Evolutionary conservation across 2,113 vertebrate species (phyloP).

Genomic region (Sinocyclocheilus anshuiensis): DNA sequence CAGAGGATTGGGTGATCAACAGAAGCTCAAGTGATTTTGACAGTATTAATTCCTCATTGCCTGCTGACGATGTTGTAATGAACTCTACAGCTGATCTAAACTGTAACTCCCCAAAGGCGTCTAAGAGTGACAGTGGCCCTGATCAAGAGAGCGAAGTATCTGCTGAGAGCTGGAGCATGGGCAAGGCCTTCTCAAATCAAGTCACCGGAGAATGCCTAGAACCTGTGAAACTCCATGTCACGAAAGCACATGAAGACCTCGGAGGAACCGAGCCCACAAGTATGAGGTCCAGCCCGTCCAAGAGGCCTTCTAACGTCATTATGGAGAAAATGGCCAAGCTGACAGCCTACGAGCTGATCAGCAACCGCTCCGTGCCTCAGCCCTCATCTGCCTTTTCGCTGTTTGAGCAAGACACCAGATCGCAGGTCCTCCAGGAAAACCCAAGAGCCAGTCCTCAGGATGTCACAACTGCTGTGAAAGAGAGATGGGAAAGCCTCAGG

Average conservation of each 20-base stretch:
- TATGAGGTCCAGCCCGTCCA: slow-evolving; percentile 58
- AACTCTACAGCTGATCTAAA: slow-evolving; percentile 29
- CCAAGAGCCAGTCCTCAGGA: slow-evolving; percentile 79
- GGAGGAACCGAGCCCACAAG: slow-evolving; percentile 51
- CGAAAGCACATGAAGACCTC: slow-evolving; percentile 40
- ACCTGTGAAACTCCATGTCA: slow-evolving; percentile 81
- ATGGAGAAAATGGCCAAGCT: slow-evolving; percentile 81
- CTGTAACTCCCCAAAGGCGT: neutral
- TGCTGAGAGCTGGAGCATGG: slow-evolving; percentile 86
- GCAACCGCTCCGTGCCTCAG: slow-evolving; percentile 79
- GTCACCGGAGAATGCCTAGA: slow-evolving; percentile 74
- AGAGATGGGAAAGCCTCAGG: slow-evolving; percentile 85
- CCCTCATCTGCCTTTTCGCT: slow-evolving; percentile 82
- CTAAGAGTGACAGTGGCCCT: slow-evolving; percentile 26
- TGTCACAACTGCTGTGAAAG: slow-evolving; percentile 75
- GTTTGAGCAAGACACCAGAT: slow-evolving; percentile 82
- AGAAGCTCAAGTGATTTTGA: slow-evolving; percentile 56
- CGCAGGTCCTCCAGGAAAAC: slow-evolving; percentile 79
- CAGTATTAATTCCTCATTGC: slow-evolving; percentile 56
- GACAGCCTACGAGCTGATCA: slow-evolving; percentile 90
- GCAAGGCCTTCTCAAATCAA: slow-evolving; percentile 74
- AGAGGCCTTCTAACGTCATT: slow-evolving; percentile 77
- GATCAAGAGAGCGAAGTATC: slow-evolving; percentile 68
- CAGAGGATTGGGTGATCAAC: slow-evolving; percentile 72
- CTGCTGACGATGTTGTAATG: slow-evolving; percentile 51